Conservation (phyloP, 2,888 invertebrate species). For the Lepas anatifera region DNA sequence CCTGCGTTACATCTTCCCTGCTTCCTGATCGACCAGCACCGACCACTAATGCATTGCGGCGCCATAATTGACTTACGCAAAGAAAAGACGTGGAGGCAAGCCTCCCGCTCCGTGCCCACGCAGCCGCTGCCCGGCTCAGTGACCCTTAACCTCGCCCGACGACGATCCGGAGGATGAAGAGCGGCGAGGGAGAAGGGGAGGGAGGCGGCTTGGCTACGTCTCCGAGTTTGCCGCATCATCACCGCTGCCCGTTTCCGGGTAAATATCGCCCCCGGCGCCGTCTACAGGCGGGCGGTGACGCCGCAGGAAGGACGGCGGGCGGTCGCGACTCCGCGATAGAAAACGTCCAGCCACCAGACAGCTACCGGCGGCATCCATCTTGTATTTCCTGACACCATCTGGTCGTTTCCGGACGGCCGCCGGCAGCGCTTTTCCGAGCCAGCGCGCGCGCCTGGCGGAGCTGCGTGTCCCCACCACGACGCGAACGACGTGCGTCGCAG, state of each 20-base stretch:
- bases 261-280: too few species aligned
- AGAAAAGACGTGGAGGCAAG: neutral
- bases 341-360: too few species aligned
- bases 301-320: too few species aligned
- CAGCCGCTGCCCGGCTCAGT: neutral
- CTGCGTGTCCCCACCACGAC: too few species aligned
- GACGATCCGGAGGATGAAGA: too few species aligned
- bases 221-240: neutral
- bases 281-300: too few species aligned
- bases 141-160: neutral
- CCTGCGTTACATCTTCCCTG: too few species aligned
- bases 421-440: neutral
- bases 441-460: neutral
- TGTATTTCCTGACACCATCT: neutral
- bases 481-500: too few species aligned
- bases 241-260: neutral
- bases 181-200: too few species aligned
- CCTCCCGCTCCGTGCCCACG: neutral
- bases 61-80: conserved; percentile 3
- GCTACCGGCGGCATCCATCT: neutral
- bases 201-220: too few species aligned
- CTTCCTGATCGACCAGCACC: too few species aligned
- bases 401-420: neutral
- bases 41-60: neutral
- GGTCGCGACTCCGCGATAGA: too few species aligned